Evolutionary conservation across 2,797 vertebrate genomes (phyloP).

Genomic region (Psittacula derbiana): DNA sequence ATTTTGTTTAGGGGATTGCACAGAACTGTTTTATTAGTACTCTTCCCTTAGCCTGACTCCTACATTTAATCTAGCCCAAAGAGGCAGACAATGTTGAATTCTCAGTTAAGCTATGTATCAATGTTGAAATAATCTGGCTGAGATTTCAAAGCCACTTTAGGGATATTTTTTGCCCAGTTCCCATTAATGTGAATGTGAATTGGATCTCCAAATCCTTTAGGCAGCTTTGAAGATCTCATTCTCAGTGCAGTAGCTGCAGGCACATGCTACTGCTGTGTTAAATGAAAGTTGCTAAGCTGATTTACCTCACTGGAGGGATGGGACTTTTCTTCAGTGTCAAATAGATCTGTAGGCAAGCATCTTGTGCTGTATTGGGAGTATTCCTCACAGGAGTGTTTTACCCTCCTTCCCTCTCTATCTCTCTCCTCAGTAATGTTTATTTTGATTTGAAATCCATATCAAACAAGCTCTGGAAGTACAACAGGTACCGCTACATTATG

Average conservation of each 20-base stretch:
- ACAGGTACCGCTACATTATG: constrained; percentile 97
- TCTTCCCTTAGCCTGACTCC: neutral
- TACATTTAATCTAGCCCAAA: neutral
- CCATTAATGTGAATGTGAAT: neutral
- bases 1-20: neutral
- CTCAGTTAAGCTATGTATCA: neutral
- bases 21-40: neutral
- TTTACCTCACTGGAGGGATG: neutral
- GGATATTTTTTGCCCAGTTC: neutral
- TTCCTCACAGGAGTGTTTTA: neutral
- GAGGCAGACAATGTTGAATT: neutral
- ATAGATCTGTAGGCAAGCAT: neutral
- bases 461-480: constrained; percentile 94
- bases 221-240: constrained; percentile 6
- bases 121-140: constrained; percentile 3
- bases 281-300: neutral
- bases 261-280: neutral
- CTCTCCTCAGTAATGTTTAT: constrained; percentile 87
- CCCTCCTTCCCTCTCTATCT: neutral
- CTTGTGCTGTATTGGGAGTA: neutral
- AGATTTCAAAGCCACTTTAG: constrained; percentile 10
- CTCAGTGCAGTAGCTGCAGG: neutral
- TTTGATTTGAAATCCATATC: constrained; percentile 89
- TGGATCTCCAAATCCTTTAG: neutral
- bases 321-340: neutral